Base-by-base conservation (phyloP, 2,888 invertebrate genomes). In the Disparrhopalites patrizii region DNA sequence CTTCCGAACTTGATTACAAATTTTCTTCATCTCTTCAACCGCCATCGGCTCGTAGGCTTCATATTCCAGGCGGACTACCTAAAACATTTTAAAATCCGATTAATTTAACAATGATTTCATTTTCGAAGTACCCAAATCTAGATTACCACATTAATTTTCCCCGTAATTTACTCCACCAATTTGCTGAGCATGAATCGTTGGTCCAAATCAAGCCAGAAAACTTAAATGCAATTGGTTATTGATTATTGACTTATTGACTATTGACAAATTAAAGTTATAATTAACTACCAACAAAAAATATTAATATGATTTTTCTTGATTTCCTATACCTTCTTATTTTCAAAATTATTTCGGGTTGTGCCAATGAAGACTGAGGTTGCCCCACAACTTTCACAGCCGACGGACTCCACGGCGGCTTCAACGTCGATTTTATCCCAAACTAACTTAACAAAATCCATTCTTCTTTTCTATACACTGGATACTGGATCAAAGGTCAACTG, bases 11-110 rank as follows among this genome's bases (percentile, higher is more conserved):
- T 87, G 84, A 0, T 81, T 77, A 78, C 94, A 94, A 38, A 96
- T 88, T 62, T 84, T 83, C 70, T 85, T 83, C 84, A 97, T 85
- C 70, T 89, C 86, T 77, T 90, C 91, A 7, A 89, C 74, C 0
- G 93, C 96, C 97, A 97, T 97, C 1, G 87, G 82, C 76, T 90
- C 89, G 78, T 96, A 97, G 0, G 93, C 93, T 80, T 97, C 96
- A 81, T 97, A 98, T 77, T 93, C 91, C 60, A 97, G 81, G 65
- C 84, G 84, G n/a, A 88, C 71, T n/a, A 97, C 95, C 86, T 88
- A 77, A 1, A 77, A 68, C 56, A 69, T 40, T 36, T 36, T 36
- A 36, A 10, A 36, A n/a, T n/a, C n/a, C n/a, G n/a, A n/a, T n/a
- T n/a, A n/a, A n/a, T n/a, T n/a, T n/a, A n/a, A n/a, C n/a, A n/a